Evolutionary conservation across 2,113 vertebrate species (phyloP), one percentile per base, ranked within the genome.

Genomic region (Gymnarchus niloticus): DNA sequence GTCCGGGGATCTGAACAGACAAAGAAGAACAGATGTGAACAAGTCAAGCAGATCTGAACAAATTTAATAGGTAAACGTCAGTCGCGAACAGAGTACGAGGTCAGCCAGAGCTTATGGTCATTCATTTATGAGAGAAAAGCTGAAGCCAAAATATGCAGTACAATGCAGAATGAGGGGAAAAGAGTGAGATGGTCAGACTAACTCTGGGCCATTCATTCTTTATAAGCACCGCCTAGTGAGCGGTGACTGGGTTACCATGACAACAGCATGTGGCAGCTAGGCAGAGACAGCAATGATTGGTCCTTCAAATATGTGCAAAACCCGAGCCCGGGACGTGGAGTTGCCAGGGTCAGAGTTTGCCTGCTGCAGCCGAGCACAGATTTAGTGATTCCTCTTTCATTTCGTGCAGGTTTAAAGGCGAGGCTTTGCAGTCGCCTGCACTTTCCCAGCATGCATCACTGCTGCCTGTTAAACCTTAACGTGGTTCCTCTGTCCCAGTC

Each of bases 241-340:
- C 56, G 19, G 76, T 57, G 87, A 91, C 88, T 87, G 69, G 88
- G 92, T 93, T 90, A 90, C 90, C 91, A 94, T 93, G 91, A 89
- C 86, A 83, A 93, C 90, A 54, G 85, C 51, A 87, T 90, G 89
- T 48, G 80, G 83, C 85, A 89, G 87, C 78, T 56, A 41, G 77
- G 73, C 83, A 9, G 14, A n/a, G 69, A 57, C 10, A 19, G 49
- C 37, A 21, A 28, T 14, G 89, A 87, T 84, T 88, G 91, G 84
- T 87, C 80, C 85, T 85, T 59, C 78, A 9, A 51, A 10, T 76
- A 83, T 61, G 87, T 88, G 5, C 90, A 88, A 1, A 52, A 57
- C 49, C 37, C 25, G 57, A 85, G 48, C 25, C n/a, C 19, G 33
- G 69, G 28, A 76, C 37, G 5, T 52, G 28, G 57, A 49, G 9